Evolutionary conservation across 2,797 vertebrate genomes (phyloP).

Genomic region (Pantherophis vulpinus): DNA sequence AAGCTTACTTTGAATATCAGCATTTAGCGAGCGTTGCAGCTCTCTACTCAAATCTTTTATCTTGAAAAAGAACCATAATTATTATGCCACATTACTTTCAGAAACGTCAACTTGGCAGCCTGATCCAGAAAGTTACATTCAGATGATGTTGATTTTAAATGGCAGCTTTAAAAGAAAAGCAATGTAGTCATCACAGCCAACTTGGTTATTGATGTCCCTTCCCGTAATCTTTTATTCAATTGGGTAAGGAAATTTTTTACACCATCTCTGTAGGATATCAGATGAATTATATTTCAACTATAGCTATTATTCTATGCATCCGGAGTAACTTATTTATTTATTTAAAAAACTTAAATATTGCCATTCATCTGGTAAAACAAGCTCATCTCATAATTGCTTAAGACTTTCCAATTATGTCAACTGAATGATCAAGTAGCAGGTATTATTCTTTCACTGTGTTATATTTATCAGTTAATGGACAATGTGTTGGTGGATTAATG

Average conservation of each 20-base stretch:
- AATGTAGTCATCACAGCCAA: slow-evolving; percentile 15
- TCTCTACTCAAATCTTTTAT: slow-evolving; percentile 24
- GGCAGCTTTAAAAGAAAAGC: not conserved
- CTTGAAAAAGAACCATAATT: slow-evolving; percentile 20
- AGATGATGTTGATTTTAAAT: not conserved
- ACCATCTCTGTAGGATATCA: slow-evolving; percentile 18
- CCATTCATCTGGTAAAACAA: slow-evolving; percentile 9
- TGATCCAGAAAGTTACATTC: slow-evolving; percentile 1
- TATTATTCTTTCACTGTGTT: slow-evolving; percentile 1
- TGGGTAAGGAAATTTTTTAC: slow-evolving; percentile 38
- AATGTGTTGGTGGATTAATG: not conserved
- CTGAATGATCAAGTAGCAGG: slow-evolving; percentile 48
- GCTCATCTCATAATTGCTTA: not conserved
- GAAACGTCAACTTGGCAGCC: not conserved
- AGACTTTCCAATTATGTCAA: slow-evolving; percentile 36
- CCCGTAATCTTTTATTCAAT: slow-evolving; percentile 30
- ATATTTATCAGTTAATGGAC: not conserved
- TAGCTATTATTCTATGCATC: slow-evolving; percentile 24
- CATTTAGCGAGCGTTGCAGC: slow-evolving; percentile 17
- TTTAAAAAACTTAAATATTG: not conserved
- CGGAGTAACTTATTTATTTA: not conserved
- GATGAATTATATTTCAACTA: slow-evolving; percentile 18
- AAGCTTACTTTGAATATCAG: not conserved
- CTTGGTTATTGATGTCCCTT: slow-evolving; percentile 3
- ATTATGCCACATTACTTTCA: slow-evolving; percentile 26